These are phyloP conservation scores for Spialia ferax DNA, from an alignment of 2,888 invertebrate genomes.

Conservation along the genomic window DNA sequence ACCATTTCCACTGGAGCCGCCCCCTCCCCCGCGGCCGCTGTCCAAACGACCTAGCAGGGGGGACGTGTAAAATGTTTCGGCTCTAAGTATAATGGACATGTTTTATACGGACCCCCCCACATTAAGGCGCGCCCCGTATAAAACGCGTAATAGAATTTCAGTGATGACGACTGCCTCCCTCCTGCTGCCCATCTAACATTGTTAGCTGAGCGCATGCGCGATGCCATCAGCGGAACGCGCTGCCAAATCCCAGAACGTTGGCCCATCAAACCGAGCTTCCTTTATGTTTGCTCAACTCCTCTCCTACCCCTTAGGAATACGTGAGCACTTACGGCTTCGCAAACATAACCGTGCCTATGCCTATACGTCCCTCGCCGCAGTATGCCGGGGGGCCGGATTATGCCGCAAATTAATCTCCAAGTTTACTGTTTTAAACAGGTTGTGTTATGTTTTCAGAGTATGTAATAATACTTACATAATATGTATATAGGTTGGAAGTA, in stretches of 20 bases:
- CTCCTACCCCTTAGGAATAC: conserved; percentile 39
- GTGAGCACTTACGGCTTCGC: conserved; percentile 37
- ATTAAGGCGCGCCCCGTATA: conserved; percentile 76
- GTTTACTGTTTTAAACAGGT: conserved; percentile 5
- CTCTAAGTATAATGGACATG: conserved; percentile 73
- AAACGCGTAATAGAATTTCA: conserved; percentile 85
- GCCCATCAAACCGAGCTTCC: conserved; percentile 38
- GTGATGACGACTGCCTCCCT: conserved; percentile 68
- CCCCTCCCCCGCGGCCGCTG: conserved; percentile 44
- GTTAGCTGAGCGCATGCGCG: conserved; percentile 78
- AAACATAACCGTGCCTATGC: conserved; percentile 29
- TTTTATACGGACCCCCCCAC: conserved; percentile 73
- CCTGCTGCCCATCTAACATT: conserved; percentile 76
- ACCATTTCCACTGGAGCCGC: conserved; percentile 53
- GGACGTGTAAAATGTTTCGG: conserved; percentile 61
- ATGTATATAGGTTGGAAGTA: not conserved
- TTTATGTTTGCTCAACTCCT: conserved; percentile 39
- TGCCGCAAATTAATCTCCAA: conserved; percentile 20
- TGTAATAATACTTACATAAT: not conserved
- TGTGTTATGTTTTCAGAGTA: not conserved
- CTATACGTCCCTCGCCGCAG: conserved; percentile 10
- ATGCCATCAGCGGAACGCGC: conserved; percentile 56
- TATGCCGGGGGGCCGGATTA: conserved; percentile 16
- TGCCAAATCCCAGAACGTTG: conserved; percentile 51
- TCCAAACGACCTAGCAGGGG: conserved; percentile 49